A percentile compares a stretch with the other conserved stretches of the same genome.
Evolutionary conservation across 1,140 invertebrate species (phyloP).

Genomic region (Ips typographus): DNA sequence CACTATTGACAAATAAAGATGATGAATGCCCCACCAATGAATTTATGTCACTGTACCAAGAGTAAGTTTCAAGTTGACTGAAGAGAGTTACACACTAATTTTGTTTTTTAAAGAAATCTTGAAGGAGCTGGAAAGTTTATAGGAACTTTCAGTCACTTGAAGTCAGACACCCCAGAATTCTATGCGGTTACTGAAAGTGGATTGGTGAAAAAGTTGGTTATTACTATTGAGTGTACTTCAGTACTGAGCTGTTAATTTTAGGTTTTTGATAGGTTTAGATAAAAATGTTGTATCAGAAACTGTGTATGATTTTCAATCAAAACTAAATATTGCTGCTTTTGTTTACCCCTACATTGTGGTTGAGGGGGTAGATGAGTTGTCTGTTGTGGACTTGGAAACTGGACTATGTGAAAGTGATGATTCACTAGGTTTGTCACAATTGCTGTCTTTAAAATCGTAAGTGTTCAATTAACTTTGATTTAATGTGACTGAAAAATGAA

Average conservation of each 20-base stretch:
- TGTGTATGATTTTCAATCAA: slow-evolving; percentile 19
- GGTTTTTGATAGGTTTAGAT: not conserved
- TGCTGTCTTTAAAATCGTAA: slow-evolving; percentile 21
- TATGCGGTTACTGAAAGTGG: slow-evolving; percentile 10
- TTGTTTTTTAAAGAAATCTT: not conserved
- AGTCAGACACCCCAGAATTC: not conserved
- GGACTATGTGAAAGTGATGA: slow-evolving; percentile 7
- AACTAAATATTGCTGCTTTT: slow-evolving; percentile 19
- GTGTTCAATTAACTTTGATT: slow-evolving; percentile 6
- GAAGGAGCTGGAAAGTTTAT: not conserved
- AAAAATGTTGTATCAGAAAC: slow-evolving; percentile 15
- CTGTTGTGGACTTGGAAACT: slow-evolving; percentile 26
- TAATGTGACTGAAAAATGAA: not conserved
- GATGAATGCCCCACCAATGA: not conserved
- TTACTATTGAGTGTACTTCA: not conserved
- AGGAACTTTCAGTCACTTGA: not conserved
- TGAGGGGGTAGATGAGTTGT: slow-evolving; percentile 3
- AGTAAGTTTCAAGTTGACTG: slow-evolving; percentile 4
- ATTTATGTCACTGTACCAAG: not conserved
- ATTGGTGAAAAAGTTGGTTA: slow-evolving; percentile 19
- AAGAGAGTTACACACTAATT: not conserved
- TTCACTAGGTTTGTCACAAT: slow-evolving; percentile 8
- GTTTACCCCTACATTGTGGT: slow-evolving; percentile 27
- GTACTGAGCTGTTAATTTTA: slow-evolving; percentile 6
- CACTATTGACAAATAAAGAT: not conserved